phyloP scores from a whole-genome alignment of 2,888 invertebrate species.

The Drosophila prostipennis region DNA sequence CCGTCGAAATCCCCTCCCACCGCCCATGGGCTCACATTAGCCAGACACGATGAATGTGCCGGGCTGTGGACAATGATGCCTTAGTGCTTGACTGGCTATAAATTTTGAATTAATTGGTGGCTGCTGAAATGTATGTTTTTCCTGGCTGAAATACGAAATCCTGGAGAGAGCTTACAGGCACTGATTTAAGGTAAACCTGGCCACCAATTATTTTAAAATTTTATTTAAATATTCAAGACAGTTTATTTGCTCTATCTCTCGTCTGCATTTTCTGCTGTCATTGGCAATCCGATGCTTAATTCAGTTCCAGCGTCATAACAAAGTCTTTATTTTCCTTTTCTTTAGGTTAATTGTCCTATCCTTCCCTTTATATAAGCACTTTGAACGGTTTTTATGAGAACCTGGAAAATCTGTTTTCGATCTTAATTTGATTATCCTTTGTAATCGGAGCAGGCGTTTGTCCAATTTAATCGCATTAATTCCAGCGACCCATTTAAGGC shows the following conservation, averaged over 20 bases:
- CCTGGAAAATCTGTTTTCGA: slow-evolving; percentile 44
- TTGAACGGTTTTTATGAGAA: not conserved
- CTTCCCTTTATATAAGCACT: not conserved
- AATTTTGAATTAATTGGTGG: slow-evolving; percentile 76
- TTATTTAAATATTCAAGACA: no score
- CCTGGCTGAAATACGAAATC: slow-evolving; percentile 20
- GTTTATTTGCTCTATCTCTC: not conserved
- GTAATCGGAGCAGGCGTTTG: slow-evolving; percentile 56
- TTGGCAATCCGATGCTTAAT: slow-evolving; percentile 16
- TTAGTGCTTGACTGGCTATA: slow-evolving; percentile 60
- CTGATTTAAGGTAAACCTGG: slow-evolving; percentile 21
- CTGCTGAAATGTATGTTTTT: slow-evolving; percentile 48
- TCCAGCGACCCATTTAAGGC: slow-evolving; percentile 54
- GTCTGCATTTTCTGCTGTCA: not conserved
- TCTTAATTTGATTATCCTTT: slow-evolving; percentile 58
- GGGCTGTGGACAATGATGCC: slow-evolving; percentile 39
- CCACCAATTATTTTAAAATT: no score
- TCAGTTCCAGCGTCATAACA: not conserved
- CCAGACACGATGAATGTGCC: slow-evolving; percentile 39
- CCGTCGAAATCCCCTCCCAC: not conserved
- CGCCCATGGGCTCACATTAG: slow-evolving; percentile 35
- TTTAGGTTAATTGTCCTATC: not conserved
- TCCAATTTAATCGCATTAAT: slow-evolving; percentile 63
- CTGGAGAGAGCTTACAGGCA: slow-evolving; percentile 32
- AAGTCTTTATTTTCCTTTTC: not conserved